A percentile compares a stretch with the other conserved stretches of the same genome.
Conservation (phyloP, 2,888 invertebrate species). For the Criorhina ranunculi region DNA sequence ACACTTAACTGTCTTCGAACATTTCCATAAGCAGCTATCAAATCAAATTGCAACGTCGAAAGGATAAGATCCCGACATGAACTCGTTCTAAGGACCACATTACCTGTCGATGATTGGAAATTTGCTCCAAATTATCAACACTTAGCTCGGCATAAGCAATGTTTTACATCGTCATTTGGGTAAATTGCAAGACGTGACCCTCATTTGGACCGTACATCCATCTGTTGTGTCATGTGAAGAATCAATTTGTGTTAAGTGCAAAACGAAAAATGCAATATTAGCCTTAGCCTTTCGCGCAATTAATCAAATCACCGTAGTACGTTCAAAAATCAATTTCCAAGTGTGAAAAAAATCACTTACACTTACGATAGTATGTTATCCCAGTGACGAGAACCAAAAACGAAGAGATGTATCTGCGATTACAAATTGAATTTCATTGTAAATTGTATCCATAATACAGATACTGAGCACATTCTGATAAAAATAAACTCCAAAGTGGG, state of each 20-base stretch:
- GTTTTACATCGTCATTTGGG: constrained; percentile 24
- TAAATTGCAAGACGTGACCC: constrained; percentile 71
- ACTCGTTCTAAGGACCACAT: background rate
- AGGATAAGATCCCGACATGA: too few relatives aligned
- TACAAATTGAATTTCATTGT: constrained; percentile 73
- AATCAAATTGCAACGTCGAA: too few relatives aligned
- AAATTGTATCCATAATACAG: constrained; percentile 67
- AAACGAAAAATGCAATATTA: constrained; percentile 34
- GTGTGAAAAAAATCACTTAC: constrained; percentile 48
- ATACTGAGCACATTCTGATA: constrained; percentile 51
- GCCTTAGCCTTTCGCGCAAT: constrained; percentile 14
- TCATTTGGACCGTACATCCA: constrained; percentile 31
- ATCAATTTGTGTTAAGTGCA: constrained; percentile 49
- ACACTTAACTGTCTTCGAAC: too few relatives aligned
- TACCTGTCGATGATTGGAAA: background rate
- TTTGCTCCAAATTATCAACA: background rate
- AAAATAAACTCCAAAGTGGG: constrained; percentile 39
- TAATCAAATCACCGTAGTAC: constrained; percentile 36
- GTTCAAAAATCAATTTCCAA: constrained; percentile 40
- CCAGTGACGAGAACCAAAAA: constrained; percentile 39
- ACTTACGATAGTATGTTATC: background rate
- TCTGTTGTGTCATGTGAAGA: constrained; percentile 15
- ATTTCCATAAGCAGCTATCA: too few relatives aligned
- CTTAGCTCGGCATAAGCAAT: background rate
- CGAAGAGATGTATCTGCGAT: constrained; percentile 51